Conservation (phyloP, 1,140 invertebrate species). For the Diachasma alloeum region DNA sequence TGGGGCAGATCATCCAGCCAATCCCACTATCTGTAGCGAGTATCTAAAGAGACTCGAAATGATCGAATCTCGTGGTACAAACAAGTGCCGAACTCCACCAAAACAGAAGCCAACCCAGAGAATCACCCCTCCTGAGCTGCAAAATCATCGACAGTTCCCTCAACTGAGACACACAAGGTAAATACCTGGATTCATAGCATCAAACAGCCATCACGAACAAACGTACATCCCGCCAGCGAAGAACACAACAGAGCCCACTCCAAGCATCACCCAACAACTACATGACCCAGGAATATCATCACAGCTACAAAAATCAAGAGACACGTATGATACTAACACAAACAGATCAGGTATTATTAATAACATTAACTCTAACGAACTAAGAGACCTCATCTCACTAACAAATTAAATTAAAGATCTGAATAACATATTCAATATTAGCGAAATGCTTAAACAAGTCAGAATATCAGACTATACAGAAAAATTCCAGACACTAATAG, state of each 20-base stretch:
- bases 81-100: not conserved
- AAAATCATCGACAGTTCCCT: not conserved
- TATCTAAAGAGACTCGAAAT: slow-evolving; percentile 6
- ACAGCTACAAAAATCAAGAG: not conserved
- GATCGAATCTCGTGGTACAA: not conserved
- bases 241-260: too few relatives aligned
- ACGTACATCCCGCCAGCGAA: not conserved
- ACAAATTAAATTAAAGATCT: slow-evolving; percentile 8
- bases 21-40: not conserved
- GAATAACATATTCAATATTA: slow-evolving; percentile 1
- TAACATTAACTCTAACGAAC: not conserved
- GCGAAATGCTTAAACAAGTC: not conserved
- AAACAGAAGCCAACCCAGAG: not conserved
- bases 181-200: not conserved
- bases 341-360: not conserved
- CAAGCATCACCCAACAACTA: too few relatives aligned
- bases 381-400: not conserved
- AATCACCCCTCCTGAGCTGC: not conserved
- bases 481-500: not conserved
- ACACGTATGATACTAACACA: not conserved
- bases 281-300: too few relatives aligned
- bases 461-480: not conserved
- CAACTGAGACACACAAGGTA: not conserved
- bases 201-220: not conserved
- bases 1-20: slow-evolving; percentile 39